Conservation (phyloP, 37 sponge, comb jelly and placozoan species). For the Halichondria panicea region DNA sequence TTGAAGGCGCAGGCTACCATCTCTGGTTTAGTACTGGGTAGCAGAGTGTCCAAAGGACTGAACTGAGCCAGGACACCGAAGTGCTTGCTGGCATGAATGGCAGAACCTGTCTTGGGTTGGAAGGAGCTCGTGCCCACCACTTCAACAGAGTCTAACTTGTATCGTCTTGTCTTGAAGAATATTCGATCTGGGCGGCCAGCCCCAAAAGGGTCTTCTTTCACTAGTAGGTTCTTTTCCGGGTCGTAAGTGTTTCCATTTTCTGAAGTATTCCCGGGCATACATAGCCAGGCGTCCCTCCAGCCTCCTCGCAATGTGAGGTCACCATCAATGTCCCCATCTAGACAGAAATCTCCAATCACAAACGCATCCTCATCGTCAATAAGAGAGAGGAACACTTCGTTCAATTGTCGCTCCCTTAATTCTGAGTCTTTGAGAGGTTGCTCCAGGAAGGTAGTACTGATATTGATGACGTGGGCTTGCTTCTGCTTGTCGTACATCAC, state of each 20-base stretch:
- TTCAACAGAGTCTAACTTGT: conserved; percentile 65
- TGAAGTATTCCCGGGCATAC: conserved; percentile 17
- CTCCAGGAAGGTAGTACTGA: conserved; percentile 55
- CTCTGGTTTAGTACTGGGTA: not conserved
- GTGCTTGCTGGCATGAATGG: conserved; percentile 48
- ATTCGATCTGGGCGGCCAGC: conserved; percentile 64
- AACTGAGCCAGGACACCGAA: conserved; percentile 56
- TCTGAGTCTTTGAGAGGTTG: conserved; percentile 8
- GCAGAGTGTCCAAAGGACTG: conserved; percentile 18
- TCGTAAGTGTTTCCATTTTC: conserved; percentile 49
- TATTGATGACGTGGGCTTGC: conserved; percentile 40
- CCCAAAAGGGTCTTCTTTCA: conserved; percentile 30
- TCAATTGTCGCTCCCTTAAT: conserved; percentile 64
- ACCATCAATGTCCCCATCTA: conserved; percentile 53
- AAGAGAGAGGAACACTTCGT: conserved; percentile 41
- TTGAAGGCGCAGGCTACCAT: conserved; percentile 15
- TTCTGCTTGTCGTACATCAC: conserved; percentile 74
- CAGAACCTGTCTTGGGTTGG: not conserved
- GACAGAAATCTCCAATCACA: conserved; percentile 55
- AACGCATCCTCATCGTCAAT: conserved; percentile 43
- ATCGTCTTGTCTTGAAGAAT: conserved; percentile 43
- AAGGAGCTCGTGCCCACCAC: conserved; percentile 39
- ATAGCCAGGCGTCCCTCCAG: conserved; percentile 76
- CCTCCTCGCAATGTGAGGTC: conserved; percentile 34
- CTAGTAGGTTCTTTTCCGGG: conserved; percentile 59